phyloP scores from a whole-genome alignment of 2,113 vertebrate species.

The Pteronura brasiliensis region DNA sequence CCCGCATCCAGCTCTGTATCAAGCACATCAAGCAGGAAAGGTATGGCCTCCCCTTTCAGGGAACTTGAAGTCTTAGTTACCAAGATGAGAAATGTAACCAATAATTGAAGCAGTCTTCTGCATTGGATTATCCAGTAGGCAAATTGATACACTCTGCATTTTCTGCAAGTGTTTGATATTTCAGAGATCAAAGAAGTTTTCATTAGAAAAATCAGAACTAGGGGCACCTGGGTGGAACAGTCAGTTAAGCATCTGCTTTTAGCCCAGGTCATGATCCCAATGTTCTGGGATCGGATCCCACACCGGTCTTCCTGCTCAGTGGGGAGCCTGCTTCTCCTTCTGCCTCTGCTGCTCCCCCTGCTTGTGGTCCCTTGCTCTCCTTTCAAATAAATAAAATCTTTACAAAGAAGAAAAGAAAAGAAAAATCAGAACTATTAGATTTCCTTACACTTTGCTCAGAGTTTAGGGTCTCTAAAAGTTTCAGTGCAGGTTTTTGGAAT shows the following conservation, averaged over 20 bases:
- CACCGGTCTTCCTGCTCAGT: no score
- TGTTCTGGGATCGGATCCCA: no score
- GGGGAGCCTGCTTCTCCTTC: no score
- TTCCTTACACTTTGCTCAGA: background rate
- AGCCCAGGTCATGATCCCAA: background rate
- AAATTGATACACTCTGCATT: background rate
- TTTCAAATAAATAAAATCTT: background rate
- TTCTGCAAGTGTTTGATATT: background rate
- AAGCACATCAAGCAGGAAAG: background rate
- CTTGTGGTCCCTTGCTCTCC: background rate
- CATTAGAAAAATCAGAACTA: background rate
- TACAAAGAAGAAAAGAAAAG: background rate
- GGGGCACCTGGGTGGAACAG: background rate
- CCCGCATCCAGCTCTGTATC: background rate
- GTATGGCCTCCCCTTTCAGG: background rate
- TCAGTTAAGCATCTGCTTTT: background rate
- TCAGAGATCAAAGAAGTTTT: slow-evolving; percentile 3
- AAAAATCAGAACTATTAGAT: background rate
- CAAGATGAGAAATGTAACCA: background rate
- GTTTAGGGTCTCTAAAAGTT: background rate
- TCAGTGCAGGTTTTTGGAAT: background rate
- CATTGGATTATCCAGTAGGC: background rate
- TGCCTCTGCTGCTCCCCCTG: background rate
- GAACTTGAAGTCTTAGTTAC: background rate
- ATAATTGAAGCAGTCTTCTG: background rate